These are phyloP conservation scores for Tragelaphus oryx DNA, from an alignment of 2,797 vertebrate species.

Conservation along the genomic window DNA sequence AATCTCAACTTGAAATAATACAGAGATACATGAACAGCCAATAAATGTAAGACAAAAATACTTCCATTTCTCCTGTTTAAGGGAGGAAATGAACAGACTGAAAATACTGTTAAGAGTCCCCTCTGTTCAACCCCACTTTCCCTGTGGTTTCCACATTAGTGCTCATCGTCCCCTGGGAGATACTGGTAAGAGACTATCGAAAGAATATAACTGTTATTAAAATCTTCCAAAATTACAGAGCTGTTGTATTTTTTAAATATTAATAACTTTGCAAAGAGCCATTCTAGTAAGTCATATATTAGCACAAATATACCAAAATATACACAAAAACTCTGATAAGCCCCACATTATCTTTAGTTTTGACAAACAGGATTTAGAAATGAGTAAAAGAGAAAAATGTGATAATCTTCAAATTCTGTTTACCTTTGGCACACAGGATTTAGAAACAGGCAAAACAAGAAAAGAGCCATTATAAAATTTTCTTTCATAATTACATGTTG, in stretches of 20 bases:
- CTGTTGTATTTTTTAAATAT: slow-evolving; percentile 26
- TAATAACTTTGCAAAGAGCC: slow-evolving; percentile 22
- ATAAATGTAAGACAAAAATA: neutral
- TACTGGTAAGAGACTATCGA: neutral
- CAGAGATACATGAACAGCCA: neutral
- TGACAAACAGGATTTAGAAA: neutral
- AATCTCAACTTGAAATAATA: slow-evolving; percentile 25
- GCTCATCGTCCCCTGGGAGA: neutral
- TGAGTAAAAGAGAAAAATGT: neutral
- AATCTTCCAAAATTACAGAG: slow-evolving; percentile 25
- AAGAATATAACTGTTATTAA: neutral
- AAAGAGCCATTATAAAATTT: slow-evolving; percentile 5
- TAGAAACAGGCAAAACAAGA: slow-evolving; percentile 33
- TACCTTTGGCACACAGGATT: neutral
- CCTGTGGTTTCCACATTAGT: neutral
- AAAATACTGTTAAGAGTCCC: neutral
- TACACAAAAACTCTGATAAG: slow-evolving; percentile 7
- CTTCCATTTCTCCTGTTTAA: neutral
- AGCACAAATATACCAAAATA: slow-evolving; percentile 15
- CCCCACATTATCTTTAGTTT: neutral
- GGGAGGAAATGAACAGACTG: neutral
- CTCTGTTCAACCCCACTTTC: neutral
- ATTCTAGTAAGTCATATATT: slow-evolving; percentile 10
- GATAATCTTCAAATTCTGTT: neutral
- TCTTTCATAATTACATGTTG: slow-evolving; percentile 40